Conservation (phyloP, 2,888 invertebrate species). For the Drosophila antonietae region DNA sequence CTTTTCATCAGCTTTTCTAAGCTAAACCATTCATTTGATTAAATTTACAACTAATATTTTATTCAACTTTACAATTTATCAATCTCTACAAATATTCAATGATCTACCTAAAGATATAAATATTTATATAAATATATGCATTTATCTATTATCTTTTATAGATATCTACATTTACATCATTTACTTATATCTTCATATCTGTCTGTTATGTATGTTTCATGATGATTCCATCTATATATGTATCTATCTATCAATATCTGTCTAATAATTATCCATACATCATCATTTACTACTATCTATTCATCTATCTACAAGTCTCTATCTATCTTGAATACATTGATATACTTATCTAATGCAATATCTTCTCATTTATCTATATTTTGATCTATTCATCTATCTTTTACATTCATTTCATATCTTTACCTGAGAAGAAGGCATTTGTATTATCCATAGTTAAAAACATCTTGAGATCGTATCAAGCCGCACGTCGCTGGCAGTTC, state of each 20-base stretch:
- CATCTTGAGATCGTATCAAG: conserved; percentile 70
- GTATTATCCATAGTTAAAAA: conserved; percentile 84
- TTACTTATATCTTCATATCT: too few relatives aligned
- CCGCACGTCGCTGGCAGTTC: conserved; percentile 2
- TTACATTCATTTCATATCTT: background rate
- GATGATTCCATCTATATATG: background rate
- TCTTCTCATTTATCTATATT: background rate
- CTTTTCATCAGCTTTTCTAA: too few relatives aligned
- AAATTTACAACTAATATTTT: too few relatives aligned
- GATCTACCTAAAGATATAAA: too few relatives aligned
- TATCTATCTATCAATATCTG: background rate
- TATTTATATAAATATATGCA: too few relatives aligned
- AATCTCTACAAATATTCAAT: too few relatives aligned
- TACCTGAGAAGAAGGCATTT: conserved; percentile 84
- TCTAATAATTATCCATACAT: background rate
- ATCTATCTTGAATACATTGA: background rate
- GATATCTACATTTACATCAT: too few relatives aligned
- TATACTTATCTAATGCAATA: background rate
- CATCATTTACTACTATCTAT: too few relatives aligned
- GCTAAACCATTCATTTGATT: too few relatives aligned
- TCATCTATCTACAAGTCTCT: background rate
- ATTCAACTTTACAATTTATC: too few relatives aligned
- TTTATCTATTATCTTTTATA: too few relatives aligned
- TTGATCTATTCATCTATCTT: background rate
- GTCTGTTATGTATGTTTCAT: too few relatives aligned